Percentiles rank a stretch among this genome's conserved stretches.
Conservation (phyloP, 1,140 invertebrate genomes). For the Caenorhabditis tropicalis region DNA sequence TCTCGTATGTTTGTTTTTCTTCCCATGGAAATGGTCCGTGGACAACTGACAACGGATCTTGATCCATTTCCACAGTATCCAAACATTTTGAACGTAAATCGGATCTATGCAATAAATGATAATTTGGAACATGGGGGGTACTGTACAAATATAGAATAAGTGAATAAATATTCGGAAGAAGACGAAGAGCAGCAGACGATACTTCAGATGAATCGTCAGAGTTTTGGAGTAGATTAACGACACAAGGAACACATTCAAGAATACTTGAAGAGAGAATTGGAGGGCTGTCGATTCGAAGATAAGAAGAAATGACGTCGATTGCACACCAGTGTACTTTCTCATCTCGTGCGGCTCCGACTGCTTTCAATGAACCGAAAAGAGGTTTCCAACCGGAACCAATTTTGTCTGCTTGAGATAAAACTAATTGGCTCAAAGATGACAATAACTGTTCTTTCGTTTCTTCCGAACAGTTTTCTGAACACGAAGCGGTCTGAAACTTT, state of each 20-base stretch:
- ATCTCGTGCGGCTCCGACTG: slow-evolving; percentile 30
- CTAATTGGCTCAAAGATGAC: slow-evolving; percentile 36
- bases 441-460: slow-evolving; percentile 51
- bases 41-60: slow-evolving; percentile 9
- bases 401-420: slow-evolving; percentile 46
- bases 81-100: background rate
- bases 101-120: slow-evolving; percentile 43
- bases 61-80: slow-evolving; percentile 33
- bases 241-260: slow-evolving; percentile 50
- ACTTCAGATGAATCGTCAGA: slow-evolving; percentile 1
- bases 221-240: slow-evolving; percentile 47
- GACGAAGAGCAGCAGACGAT: slow-evolving; percentile 45
- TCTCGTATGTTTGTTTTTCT: slow-evolving; percentile 21
- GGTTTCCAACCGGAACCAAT: slow-evolving; percentile 54
- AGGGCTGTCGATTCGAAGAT: slow-evolving; percentile 49
- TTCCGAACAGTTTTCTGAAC: slow-evolving; percentile 40
- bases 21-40: slow-evolving; percentile 43
- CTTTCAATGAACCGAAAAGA: slow-evolving; percentile 47
- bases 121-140: slow-evolving; percentile 51
- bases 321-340: slow-evolving; percentile 55
- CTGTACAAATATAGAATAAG: slow-evolving; percentile 48
- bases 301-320: slow-evolving; percentile 48
- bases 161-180: slow-evolving; percentile 42
- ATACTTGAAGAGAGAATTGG: slow-evolving; percentile 49
- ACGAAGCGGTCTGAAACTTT: background rate